Evolutionary conservation across 2,888 invertebrate genomes (phyloP).

Genomic region (Ophion ellenae): DNA sequence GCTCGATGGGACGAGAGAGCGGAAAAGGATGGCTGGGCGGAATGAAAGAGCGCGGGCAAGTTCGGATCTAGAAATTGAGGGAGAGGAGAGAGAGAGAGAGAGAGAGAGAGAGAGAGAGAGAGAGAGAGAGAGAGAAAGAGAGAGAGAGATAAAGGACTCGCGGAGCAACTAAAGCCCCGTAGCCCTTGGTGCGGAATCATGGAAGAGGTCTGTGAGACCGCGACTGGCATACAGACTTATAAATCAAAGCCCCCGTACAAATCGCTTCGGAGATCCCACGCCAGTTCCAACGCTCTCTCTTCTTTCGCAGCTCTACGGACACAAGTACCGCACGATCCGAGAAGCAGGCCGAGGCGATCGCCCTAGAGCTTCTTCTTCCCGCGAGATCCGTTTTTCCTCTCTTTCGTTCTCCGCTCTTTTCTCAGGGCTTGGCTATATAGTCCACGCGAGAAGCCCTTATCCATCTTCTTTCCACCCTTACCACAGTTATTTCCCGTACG

Average conservation of each 20-base stretch:
- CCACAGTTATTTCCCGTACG: slow-evolving; percentile 10
- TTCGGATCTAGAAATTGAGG: slow-evolving; percentile 9
- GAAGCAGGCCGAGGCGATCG: too few species aligned
- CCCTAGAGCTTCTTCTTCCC: slow-evolving; percentile 5
- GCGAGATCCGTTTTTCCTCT: slow-evolving; percentile 13
- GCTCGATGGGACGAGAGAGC: slow-evolving; percentile 39
- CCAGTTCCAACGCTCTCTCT: slow-evolving; percentile 72
- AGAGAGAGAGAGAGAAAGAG: not conserved
- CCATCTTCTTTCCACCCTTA: slow-evolving; percentile 51
- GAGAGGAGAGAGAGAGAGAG: not conserved
- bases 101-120: too few species aligned
- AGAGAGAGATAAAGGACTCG: not conserved
- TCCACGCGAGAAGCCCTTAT: slow-evolving; percentile 50
- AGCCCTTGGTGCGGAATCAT: too few species aligned
- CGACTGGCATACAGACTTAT: slow-evolving; percentile 75
- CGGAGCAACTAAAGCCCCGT: too few species aligned
- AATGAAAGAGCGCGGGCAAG: slow-evolving; percentile 48
- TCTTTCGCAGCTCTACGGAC: slow-evolving; percentile 38
- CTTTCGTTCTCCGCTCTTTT: slow-evolving; percentile 21
- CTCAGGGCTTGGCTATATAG: slow-evolving; percentile 20
- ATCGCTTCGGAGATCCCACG: slow-evolving; percentile 75
- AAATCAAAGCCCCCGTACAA: slow-evolving; percentile 79
- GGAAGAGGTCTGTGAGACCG: slow-evolving; percentile 34
- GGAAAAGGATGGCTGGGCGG: slow-evolving; percentile 44
- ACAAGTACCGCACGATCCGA: too few species aligned